Evolutionary conservation across 2,113 vertebrate species (phyloP).

Genomic region (Atractosteus spatula): DNA sequence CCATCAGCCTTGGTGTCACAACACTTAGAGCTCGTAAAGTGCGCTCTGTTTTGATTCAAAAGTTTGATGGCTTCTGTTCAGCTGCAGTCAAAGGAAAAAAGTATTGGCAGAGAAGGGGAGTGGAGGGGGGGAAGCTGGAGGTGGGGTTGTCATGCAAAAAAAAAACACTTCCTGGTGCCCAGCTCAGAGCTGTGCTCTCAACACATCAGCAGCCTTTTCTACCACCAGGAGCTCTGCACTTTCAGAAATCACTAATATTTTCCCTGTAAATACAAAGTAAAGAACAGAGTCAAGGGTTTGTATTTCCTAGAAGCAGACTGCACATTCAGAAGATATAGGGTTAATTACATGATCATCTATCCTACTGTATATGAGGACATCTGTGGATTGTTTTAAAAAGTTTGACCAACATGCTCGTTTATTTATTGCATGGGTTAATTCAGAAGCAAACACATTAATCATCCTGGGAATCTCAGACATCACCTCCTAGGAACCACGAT

Average conservation of each 20-base stretch:
- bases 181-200: neutral
- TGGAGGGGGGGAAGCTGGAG: neutral
- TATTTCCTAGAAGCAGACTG: neutral
- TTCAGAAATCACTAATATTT: neutral
- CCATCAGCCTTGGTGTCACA: constrained; percentile 93
- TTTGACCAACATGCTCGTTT: too few species aligned
- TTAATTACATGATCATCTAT: too few species aligned
- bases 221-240: constrained; percentile 3
- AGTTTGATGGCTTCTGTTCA: constrained; percentile 23
- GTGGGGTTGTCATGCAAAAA: neutral
- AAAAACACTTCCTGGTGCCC: neutral
- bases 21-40: constrained; percentile 71
- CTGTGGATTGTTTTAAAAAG: too few species aligned
- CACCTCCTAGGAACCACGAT: too few species aligned
- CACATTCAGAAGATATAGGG: neutral
- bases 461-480: too few species aligned
- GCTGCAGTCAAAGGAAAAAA: constrained; percentile 8
- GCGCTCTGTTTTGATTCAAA: constrained; percentile 18
- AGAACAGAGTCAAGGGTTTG: neutral
- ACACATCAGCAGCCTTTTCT: neutral
- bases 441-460: too few species aligned
- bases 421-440: too few species aligned
- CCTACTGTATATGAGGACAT: too few species aligned
- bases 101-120: neutral
- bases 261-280: neutral